Evolutionary conservation across 2,888 invertebrate species (phyloP), one percentile per base, ranked within the genome.

Genomic region (Microctonus hyperodae): DNA sequence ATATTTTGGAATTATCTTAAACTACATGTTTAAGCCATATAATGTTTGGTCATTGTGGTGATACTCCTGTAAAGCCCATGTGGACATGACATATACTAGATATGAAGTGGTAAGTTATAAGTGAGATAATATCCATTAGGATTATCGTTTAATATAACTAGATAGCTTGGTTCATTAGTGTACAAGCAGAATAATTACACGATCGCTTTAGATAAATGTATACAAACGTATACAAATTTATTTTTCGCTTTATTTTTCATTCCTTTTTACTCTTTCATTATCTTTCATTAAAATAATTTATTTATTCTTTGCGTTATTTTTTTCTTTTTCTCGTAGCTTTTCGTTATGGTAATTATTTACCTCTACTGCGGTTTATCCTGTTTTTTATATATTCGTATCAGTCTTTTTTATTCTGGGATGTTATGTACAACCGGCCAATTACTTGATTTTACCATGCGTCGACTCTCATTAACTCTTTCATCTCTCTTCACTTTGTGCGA

Each of bases 51-150:
- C 33, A 55, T 55, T 51, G 51, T 25, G 28, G 44, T 44, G 16
- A n/a, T n/a, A n/a, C 16, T 44, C 20, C 16, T 5, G 16, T 16
- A 13, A n/a, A 28, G 31, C 31, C n/a, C 13, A 10, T 33, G n/a
- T 33, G 31, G 33, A 55, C 55, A 33, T 33, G 55, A 31, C 20
- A 55, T 55, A 55, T 28, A 28, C 31, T 31, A 20, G 31, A 20
- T 44, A 60, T 60, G 48, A 48, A 28, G 48, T 48, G 28, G 44
- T 40, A 28, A 23, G 28, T 60, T 60, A 58, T 65, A 64, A 68
- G 62, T 53, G 48, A 57, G 67, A 63, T 71, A 70, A 72, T 73
- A 69, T 68, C 68, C 73, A 67, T 70, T 68, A 67, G 72, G 69
- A 70, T 70, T 69, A 74, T 64, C 70, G 25, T 53, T 44, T 25